phyloP scores from a whole-genome alignment of 2,113 vertebrate species.

The Calidris pygmaea region DNA sequence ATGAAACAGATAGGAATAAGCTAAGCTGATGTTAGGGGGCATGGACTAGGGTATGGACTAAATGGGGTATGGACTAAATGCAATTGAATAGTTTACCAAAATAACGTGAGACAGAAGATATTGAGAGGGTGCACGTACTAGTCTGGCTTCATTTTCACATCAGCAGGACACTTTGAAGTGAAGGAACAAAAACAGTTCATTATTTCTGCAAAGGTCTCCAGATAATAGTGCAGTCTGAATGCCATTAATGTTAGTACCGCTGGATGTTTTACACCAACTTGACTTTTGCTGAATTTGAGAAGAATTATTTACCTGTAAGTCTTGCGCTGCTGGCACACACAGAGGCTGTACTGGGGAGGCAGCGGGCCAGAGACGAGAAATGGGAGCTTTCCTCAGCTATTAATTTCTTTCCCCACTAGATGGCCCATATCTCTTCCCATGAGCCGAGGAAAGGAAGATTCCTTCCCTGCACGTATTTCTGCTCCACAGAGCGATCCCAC shows the following conservation, averaged over 20 bases:
- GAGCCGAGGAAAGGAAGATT: background rate
- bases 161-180: background rate
- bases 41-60: background rate
- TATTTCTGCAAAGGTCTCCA: background rate
- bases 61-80: background rate
- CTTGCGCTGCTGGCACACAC: rapidly evolving
- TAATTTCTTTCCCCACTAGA: constrained; percentile 36
- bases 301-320: background rate
- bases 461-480: background rate
- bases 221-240: background rate
- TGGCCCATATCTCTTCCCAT: background rate
- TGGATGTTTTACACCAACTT: background rate
- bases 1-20: background rate
- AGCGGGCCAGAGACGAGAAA: rapidly evolving
- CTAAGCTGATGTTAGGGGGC: background rate
- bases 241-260: background rate
- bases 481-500: background rate
- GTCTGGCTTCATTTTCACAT: background rate
- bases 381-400: background rate
- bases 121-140: background rate
- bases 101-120: background rate
- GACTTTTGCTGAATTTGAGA: background rate
- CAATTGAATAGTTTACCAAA: background rate
- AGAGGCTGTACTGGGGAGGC: background rate
- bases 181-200: background rate